Conservation (phyloP, 2,888 invertebrate genomes). For the Rhimphoctona megacephalus region DNA sequence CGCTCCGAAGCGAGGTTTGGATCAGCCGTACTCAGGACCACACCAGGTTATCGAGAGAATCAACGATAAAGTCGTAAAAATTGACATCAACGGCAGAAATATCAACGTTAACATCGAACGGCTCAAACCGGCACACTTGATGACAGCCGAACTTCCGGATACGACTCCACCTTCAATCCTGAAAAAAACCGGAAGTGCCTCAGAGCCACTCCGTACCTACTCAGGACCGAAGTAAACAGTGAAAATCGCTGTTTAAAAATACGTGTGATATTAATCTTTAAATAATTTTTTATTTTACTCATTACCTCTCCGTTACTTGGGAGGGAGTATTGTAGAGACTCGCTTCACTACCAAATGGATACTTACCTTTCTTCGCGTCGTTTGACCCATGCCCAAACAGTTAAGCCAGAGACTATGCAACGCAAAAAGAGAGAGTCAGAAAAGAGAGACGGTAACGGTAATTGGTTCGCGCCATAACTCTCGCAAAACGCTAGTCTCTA, state of each 20-base stretch:
- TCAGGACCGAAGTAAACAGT: constrained; percentile 5
- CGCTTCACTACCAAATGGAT: neutral
- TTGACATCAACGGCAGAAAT: no score
- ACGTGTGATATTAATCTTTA: no score
- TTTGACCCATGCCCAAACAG: no score
- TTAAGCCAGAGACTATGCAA: no score
- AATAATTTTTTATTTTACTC: neutral
- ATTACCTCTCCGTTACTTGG: neutral
- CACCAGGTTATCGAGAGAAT: constrained; percentile 28
- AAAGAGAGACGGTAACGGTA: no score
- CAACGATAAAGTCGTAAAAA: constrained; percentile 37
- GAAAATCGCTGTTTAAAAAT: neutral
- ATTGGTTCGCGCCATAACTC: no score
- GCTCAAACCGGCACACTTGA: no score
- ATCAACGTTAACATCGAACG: no score
- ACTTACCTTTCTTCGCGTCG: no score
- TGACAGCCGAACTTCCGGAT: neutral
- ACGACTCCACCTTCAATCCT: neutral
- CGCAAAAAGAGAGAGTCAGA: no score
- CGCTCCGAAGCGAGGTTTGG: no score
- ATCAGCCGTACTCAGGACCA: constrained; percentile 38
- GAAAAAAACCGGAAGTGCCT: neutral
- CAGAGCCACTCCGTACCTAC: neutral
- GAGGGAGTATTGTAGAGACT: neutral
- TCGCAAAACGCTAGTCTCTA: no score